Conservation (phyloP, 1,140 invertebrate species). For the Drosophila orosa region DNA sequence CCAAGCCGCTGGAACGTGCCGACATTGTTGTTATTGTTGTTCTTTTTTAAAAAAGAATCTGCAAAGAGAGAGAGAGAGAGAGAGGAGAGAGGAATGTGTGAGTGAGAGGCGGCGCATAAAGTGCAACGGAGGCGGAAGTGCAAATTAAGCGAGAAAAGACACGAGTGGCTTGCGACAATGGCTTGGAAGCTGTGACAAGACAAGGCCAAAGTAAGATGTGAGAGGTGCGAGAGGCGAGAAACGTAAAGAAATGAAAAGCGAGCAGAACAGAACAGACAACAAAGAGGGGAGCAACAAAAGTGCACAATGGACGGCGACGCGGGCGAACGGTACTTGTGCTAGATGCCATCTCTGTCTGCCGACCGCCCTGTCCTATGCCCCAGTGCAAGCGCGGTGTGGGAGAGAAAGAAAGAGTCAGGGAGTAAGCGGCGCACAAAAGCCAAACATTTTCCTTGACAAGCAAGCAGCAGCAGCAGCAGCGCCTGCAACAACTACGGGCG, state of each 20-base stretch:
- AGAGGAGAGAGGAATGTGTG: constrained; percentile 12
- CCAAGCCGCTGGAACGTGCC: constrained; percentile 61
- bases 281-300: constrained; percentile 58
- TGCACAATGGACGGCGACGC: constrained; percentile 32
- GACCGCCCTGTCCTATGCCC: constrained; percentile 10
- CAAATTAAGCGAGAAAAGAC: constrained; percentile 65
- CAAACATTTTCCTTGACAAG: constrained; percentile 46
- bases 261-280: constrained; percentile 69
- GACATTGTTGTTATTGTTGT: constrained; percentile 51
- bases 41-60: constrained; percentile 18
- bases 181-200: constrained; percentile 32
- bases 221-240: constrained; percentile 13
- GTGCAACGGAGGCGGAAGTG: constrained; percentile 58
- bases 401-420: constrained; percentile 35
- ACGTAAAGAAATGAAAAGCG: constrained; percentile 25
- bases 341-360: constrained; percentile 41
- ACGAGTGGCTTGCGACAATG: constrained; percentile 49
- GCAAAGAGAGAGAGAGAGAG: constrained; percentile 28
- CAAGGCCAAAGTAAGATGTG: constrained; percentile 49
- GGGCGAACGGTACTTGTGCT: constrained; percentile 50
- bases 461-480: too few relatives aligned
- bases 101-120: constrained; percentile 12
- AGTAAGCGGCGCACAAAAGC: constrained; percentile 50
- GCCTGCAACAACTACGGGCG: constrained; percentile 23
- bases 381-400: constrained; percentile 11